Conservation (phyloP, 2,113 vertebrate genomes). For the Lophius piscatorius region DNA sequence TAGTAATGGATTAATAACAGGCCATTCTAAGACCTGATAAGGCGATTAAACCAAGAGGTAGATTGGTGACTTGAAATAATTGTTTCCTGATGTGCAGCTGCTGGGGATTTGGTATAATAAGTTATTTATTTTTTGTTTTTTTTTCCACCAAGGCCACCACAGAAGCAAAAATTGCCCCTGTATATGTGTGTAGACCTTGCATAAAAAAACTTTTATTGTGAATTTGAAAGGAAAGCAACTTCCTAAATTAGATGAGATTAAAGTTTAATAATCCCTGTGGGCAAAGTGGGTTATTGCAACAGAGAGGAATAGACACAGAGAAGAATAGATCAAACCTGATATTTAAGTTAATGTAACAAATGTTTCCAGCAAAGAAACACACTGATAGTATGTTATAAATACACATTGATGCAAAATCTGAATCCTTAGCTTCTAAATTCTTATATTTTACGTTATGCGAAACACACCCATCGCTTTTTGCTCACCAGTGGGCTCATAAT, state of each 20-base stretch:
- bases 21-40: too few species aligned
- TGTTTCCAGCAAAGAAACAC: constrained; percentile 42
- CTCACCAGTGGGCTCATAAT: too few species aligned
- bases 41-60: too few species aligned
- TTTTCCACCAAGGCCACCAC: too few species aligned
- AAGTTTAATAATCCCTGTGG: constrained; percentile 70
- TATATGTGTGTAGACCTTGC: background rate
- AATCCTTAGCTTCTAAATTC: background rate
- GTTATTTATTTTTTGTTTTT: too few species aligned
- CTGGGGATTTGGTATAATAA: too few species aligned
- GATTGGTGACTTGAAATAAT: too few species aligned
- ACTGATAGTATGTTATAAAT: constrained; percentile 22
- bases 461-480: too few species aligned
- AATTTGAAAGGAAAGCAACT: constrained; percentile 56
- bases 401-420: background rate
- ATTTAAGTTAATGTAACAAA: constrained; percentile 41
- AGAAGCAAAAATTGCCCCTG: background rate
- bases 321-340: constrained; percentile 56
- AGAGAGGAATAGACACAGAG: constrained; percentile 39
- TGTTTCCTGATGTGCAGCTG: too few species aligned
- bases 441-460: too few species aligned
- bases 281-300: constrained; percentile 51
- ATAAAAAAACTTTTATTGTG: constrained; percentile 28
- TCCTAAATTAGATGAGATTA: constrained; percentile 66
- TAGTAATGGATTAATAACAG: too few species aligned